Conservation (phyloP, 1,140 invertebrate genomes). For the Leptoteleia sp. region DNA sequence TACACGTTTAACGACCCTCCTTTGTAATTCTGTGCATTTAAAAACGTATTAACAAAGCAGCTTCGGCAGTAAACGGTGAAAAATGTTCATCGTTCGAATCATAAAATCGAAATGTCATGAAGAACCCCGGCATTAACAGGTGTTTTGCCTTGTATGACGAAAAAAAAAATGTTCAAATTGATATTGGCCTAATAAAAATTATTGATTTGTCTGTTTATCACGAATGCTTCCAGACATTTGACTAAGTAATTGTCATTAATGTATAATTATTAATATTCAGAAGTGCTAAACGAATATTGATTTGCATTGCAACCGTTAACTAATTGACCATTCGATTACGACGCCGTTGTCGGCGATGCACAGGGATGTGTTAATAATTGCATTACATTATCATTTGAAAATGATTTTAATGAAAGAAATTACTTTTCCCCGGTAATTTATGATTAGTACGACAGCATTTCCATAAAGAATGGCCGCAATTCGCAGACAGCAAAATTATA, state of each 20-base stretch:
- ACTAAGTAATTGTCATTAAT: constrained; percentile 27
- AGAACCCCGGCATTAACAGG: too few relatives aligned
- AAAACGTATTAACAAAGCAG: too few relatives aligned
- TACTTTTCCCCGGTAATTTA: constrained; percentile 43
- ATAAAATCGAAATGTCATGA: too few relatives aligned
- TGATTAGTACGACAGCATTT: constrained; percentile 26
- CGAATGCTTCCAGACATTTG: constrained; percentile 6
- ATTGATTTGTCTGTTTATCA: too few relatives aligned
- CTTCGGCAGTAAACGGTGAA: too few relatives aligned
- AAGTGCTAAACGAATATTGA: constrained; percentile 40
- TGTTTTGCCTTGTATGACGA: too few relatives aligned
- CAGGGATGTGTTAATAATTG: constrained; percentile 33
- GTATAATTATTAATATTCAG: constrained; percentile 44
- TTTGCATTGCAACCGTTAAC: constrained; percentile 30
- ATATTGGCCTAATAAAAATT: too few relatives aligned
- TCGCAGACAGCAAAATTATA: constrained; percentile 37
- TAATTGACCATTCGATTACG: constrained; percentile 43
- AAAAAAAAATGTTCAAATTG: too few relatives aligned
- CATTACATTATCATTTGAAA: constrained; percentile 34
- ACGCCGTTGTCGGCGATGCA: constrained; percentile 3
- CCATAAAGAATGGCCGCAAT: constrained; percentile 29
- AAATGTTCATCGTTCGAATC: too few relatives aligned
- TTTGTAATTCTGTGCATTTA: too few relatives aligned
- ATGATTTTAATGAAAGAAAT: constrained; percentile 55
- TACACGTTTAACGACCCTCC: too few relatives aligned